Percentiles rank a stretch among this genome's conserved stretches.
phyloP scores from a whole-genome alignment of 2,888 invertebrate species.

The Bruchidius siliquastri region DNA sequence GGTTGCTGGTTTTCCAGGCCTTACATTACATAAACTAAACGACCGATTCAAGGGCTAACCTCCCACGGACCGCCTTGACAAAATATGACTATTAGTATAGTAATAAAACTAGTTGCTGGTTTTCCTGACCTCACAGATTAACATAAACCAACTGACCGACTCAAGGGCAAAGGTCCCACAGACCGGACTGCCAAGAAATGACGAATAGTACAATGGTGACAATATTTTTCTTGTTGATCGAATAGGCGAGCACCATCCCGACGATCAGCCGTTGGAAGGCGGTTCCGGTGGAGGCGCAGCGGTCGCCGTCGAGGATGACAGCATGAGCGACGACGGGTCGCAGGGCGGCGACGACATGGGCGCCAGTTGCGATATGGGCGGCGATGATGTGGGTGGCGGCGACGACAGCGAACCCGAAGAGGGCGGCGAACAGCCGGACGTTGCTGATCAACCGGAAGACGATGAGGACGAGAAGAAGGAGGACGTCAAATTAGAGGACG shows the following conservation, averaged over 20 bases:
- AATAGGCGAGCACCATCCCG: neutral
- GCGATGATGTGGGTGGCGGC: slow-evolving; percentile 13
- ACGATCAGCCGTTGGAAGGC: neutral
- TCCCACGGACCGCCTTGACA: no score
- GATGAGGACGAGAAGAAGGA: slow-evolving; percentile 11
- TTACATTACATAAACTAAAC: no score
- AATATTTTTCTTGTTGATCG: no score
- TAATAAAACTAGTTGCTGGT: no score
- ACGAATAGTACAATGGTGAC: no score
- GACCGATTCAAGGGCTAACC: no score
- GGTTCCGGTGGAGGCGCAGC: neutral
- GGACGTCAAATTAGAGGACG: slow-evolving; percentile 10
- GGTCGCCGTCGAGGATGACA: slow-evolving; percentile 5
- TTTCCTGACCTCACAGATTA: no score
- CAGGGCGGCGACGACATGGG: slow-evolving; percentile 5
- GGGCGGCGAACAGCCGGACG: slow-evolving; percentile 13
- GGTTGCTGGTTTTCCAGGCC: no score
- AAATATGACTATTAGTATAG: no score
- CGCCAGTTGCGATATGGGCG: slow-evolving; percentile 3
- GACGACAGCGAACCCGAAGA: slow-evolving; percentile 16
- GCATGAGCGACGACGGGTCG: slow-evolving; percentile 9
- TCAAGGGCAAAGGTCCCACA: no score
- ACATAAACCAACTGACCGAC: no score
- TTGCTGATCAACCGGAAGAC: slow-evolving; percentile 5
- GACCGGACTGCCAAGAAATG: no score